Percentiles rank a stretch among this genome's conserved stretches.
Conservation (phyloP, 2,797 vertebrate genomes). For the Propithecus deckenii region DNA sequence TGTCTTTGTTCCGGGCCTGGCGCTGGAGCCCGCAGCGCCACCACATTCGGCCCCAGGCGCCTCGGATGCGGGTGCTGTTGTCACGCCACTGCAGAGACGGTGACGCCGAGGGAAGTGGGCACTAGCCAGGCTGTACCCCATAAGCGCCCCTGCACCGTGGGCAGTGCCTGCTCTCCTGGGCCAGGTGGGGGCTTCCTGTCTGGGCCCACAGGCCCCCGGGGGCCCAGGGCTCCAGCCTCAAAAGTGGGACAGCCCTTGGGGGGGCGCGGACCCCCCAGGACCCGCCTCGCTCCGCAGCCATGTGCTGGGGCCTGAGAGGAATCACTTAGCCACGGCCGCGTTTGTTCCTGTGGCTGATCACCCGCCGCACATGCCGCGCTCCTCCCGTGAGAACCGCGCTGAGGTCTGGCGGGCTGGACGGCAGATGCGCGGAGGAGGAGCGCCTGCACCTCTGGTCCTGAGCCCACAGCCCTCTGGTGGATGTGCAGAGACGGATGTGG, state of each 20-base stretch:
- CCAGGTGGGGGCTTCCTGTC: too few relatives aligned
- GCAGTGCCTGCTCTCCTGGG: neutral
- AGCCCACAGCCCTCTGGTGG: neutral
- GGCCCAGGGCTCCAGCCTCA: neutral
- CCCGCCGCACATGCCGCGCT: accelerated
- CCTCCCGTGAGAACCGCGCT: neutral
- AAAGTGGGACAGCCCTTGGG: too few relatives aligned
- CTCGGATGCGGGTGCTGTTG: too few relatives aligned
- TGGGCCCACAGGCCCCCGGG: too few relatives aligned
- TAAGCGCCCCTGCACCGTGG: too few relatives aligned
- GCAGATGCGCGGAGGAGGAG: neutral
- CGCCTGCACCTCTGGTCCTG: neutral
- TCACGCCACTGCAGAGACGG: too few relatives aligned
- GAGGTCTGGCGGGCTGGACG: too few relatives aligned
- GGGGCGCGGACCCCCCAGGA: neutral
- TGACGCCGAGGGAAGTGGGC: too few relatives aligned
- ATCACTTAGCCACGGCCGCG: neutral
- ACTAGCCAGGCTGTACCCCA: too few relatives aligned
- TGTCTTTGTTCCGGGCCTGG: too few relatives aligned
- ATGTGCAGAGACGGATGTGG: neutral
- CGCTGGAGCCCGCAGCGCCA: too few relatives aligned
- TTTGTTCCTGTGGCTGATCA: neutral
- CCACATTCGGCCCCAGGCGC: too few relatives aligned
- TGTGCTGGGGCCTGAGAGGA: neutral
- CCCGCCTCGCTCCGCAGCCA: neutral